Base-by-base conservation (phyloP, 2,113 vertebrate genomes). In the Octodon degus region DNA sequence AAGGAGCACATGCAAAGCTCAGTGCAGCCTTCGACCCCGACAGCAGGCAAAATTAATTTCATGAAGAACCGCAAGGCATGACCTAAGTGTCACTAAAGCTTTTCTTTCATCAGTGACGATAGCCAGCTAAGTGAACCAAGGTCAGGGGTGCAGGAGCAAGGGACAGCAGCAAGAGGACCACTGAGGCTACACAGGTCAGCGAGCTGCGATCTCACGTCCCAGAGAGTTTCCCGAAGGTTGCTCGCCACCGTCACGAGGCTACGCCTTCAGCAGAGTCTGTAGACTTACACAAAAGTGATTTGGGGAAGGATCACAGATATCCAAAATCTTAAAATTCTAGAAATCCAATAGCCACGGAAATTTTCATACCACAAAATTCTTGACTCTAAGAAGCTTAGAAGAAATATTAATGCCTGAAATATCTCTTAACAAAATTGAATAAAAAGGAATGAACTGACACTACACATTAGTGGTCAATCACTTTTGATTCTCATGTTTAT, bases 241-340 rank as follows among this genome's bases (percentile, higher is more conserved):
- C 3, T 68, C 81, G 70, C 95, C 1, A 32, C 72, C 68, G 65
- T 50, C 79, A 37, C 60, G 37, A 82, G 3, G 4, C 10, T 25
- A 9, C 93, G 76, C 87, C 22, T n/a, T 90, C 81, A 65, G 40
- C 79, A 96, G 9, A 19, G 40, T 91, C 6, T 91, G 7, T 91
- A 84, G 65, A 94, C 86, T 91, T 84, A 80, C 50, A 81, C 9
- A 94, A 94, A 94, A 70, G 16, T 93, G 3, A 13, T 70, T 77
- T 60, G 50, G 24, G n/a, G 76, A 70, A 16, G 13, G 79, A 9
- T 89, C 24, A 63, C 84, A 24, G 81, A 67, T 79, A 89, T 13
- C 10, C 43, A 93, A 27, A 47, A 96, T 9, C 2, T 58, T 50
- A 58, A 74, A 93, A 79, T 72, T 10, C 55, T 90, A 55, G 90